These are phyloP conservation scores for Sternotherus odoratus DNA, from an alignment of 2,797 vertebrate species.

Conservation along the genomic window DNA sequence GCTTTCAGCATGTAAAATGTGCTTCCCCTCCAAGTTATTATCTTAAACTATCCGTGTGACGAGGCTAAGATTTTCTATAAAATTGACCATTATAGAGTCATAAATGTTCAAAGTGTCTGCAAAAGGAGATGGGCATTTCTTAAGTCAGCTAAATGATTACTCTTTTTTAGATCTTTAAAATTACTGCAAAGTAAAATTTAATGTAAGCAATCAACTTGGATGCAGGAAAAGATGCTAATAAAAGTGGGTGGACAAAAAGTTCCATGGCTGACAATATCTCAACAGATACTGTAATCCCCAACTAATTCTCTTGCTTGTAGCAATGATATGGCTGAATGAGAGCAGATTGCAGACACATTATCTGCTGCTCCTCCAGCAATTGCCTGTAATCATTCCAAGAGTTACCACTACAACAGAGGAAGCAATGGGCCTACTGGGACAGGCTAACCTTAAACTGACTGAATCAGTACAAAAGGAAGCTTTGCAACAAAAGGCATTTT, in stretches of 20 bases:
- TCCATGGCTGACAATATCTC: conserved; percentile 8
- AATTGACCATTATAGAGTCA: conserved; percentile 34
- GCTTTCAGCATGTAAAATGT: conserved; percentile 26
- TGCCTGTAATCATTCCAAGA: conserved; percentile 27
- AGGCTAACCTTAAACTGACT: conserved; percentile 33
- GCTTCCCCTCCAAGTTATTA: conserved; percentile 18
- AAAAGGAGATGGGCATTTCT: not conserved
- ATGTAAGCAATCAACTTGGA: conserved; percentile 39
- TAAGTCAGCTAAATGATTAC: conserved; percentile 11
- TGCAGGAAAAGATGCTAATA: conserved; percentile 14
- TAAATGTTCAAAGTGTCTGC: conserved; percentile 29
- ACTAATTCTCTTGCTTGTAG: conserved; percentile 53
- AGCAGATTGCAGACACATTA: conserved; percentile 62
- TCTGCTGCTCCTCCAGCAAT: conserved; percentile 30
- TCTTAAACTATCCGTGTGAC: conserved; percentile 44
- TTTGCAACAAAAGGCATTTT: not conserved
- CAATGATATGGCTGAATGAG: conserved; percentile 50
- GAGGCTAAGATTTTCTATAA: conserved; percentile 38
- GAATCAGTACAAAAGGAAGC: conserved; percentile 26
- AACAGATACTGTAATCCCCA: conserved; percentile 15
- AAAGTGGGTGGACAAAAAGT: conserved; percentile 15
- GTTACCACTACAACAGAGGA: conserved; percentile 35
- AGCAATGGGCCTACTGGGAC: conserved; percentile 43
- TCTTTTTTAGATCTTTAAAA: conserved; percentile 57
- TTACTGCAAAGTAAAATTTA: conserved; percentile 31